Evolutionary conservation across 2,888 invertebrate species (phyloP).

Genomic region (Oxytorus armatus): DNA sequence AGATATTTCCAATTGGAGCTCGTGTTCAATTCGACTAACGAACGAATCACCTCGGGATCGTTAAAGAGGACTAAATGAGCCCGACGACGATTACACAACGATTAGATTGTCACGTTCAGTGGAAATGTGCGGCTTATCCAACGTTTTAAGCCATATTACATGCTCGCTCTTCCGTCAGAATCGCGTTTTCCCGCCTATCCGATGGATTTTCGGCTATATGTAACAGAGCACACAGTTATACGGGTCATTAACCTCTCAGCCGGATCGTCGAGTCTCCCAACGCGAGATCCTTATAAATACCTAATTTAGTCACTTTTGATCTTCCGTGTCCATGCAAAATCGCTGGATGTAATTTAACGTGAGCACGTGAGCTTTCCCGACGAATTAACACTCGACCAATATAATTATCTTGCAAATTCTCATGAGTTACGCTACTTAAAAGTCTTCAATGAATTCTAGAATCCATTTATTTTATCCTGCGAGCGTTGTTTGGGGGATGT

Average conservation of each 20-base stretch:
- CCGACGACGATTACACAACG: conserved; percentile 29
- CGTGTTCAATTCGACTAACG: conserved; percentile 18
- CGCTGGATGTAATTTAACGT: background rate
- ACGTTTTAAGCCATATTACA: conserved; percentile 49
- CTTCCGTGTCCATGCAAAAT: conserved; percentile 5
- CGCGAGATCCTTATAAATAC: background rate
- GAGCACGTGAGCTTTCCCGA: background rate
- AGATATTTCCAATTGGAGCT: conserved; percentile 25
- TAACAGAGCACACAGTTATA: conserved; percentile 38
- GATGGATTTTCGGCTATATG: conserved; percentile 48
- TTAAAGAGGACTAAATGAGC: conserved; percentile 56
- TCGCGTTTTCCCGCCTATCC: conserved; percentile 50
- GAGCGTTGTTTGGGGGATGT: too few species aligned
- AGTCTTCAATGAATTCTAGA: background rate
- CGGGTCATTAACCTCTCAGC: conserved; percentile 58
- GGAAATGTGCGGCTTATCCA: conserved; percentile 42
- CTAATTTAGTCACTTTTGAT: conserved; percentile 44
- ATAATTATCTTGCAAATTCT: background rate
- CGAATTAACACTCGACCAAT: background rate
- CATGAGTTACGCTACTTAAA: background rate
- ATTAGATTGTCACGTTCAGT: conserved; percentile 56
- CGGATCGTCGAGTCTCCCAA: conserved; percentile 21
- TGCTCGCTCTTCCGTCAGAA: conserved; percentile 30
- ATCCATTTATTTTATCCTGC: background rate
- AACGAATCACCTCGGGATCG: conserved; percentile 26